Percentiles rank a stretch among this genome's conserved stretches.
Evolutionary conservation across 2,797 vertebrate genomes (phyloP).

Genomic region (Euthynnus affinis): DNA sequence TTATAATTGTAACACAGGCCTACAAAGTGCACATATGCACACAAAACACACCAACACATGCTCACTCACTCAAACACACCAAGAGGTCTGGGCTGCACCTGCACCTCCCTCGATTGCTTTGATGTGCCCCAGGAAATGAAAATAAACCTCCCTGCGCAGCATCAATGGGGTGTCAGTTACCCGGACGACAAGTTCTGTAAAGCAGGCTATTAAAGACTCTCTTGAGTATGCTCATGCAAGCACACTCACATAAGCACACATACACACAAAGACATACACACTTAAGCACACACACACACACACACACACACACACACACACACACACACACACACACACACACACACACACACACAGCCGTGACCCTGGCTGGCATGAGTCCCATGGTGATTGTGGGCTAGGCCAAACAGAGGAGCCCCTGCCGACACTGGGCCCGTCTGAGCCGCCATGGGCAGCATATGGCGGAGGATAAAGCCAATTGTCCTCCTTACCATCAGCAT

Average conservation of each 20-base stretch:
- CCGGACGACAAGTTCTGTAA: conserved; percentile 83
- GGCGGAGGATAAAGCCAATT: conserved; percentile 89
- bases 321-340: conserved; percentile 40
- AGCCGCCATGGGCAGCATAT: conserved; percentile 88
- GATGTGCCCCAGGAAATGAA: conserved; percentile 87
- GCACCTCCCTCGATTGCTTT: conserved; percentile 82
- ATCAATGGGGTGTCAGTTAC: conserved; percentile 87
- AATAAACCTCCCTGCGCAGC: conserved; percentile 84
- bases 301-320: conserved; percentile 38
- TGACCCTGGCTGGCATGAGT: conserved; percentile 85
- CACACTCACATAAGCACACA: conserved; percentile 45
- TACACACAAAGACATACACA: conserved; percentile 25
- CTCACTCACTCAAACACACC: conserved; percentile 71
- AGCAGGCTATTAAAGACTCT: conserved; percentile 84
- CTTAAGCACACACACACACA: conserved; percentile 8
- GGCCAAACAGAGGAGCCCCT: conserved; percentile 85
- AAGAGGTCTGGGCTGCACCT: conserved; percentile 82
- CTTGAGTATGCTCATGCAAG: conserved; percentile 75
- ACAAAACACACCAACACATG: conserved; percentile 69
- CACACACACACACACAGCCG: conserved; percentile 61
- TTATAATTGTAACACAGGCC: conserved; percentile 37
- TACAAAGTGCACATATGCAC: conserved; percentile 58
- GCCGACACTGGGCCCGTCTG: conserved; percentile 83
- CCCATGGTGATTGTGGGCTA: conserved; percentile 87
- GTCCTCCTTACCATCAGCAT: conserved; percentile 87